Evolutionary conservation across 2,888 invertebrate genomes (phyloP).

Genomic region (Calameuta idolon): DNA sequence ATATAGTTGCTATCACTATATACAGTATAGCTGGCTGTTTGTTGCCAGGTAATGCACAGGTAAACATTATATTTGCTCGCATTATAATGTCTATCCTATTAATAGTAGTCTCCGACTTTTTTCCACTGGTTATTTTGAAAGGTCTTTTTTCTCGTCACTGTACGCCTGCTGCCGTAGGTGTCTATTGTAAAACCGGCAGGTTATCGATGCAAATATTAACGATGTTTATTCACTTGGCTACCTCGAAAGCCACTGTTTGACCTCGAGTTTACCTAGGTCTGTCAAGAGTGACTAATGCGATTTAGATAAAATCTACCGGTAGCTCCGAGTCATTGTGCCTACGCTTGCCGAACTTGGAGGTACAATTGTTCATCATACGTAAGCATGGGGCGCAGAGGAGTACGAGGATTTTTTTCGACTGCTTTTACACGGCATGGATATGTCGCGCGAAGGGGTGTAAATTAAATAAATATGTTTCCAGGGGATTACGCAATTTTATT

Average conservation of each 20-base stretch:
- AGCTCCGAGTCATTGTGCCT: constrained; percentile 1
- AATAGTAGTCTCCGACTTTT: neutral
- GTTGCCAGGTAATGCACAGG: too few species aligned
- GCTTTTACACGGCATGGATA: constrained; percentile 14
- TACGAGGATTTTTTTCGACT: neutral
- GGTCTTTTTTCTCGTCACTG: too few species aligned
- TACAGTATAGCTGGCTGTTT: neutral
- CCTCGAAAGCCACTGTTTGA: constrained; percentile 14
- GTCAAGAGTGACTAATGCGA: constrained; percentile 19
- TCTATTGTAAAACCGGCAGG: constrained; percentile 9
- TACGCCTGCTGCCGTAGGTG: neutral
- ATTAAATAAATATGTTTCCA: constrained; percentile 19
- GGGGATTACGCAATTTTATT: constrained; percentile 13
- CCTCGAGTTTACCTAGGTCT: constrained; percentile 7
- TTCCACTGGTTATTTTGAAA: too few species aligned
- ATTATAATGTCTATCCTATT: neutral
- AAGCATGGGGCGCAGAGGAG: neutral
- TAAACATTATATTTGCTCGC: neutral
- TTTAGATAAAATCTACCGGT: constrained; percentile 24
- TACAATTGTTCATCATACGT: neutral
- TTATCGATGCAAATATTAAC: constrained; percentile 17
- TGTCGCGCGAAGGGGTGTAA: constrained; percentile 14
- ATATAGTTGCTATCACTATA: neutral
- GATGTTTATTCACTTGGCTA: constrained; percentile 16
- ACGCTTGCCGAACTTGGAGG: neutral